These are phyloP conservation scores for Halesus radiatus DNA, from an alignment of 1,140 invertebrate species.

Conservation along the genomic window DNA sequence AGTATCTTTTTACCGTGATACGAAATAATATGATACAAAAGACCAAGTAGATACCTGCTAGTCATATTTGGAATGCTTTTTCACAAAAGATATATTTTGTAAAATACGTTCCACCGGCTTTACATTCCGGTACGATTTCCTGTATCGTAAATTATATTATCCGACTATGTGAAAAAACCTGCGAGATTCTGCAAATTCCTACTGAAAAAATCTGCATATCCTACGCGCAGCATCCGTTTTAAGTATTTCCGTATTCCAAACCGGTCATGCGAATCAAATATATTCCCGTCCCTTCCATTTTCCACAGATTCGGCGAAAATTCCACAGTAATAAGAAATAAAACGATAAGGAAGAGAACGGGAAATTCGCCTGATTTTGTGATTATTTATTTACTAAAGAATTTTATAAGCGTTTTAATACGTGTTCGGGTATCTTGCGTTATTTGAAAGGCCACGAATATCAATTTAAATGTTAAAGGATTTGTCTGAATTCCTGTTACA, in stretches of 20 bases:
- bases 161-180: slow-evolving; percentile 40
- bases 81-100: slow-evolving; percentile 23
- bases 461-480: slow-evolving; percentile 32
- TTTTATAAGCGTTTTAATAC: not conserved
- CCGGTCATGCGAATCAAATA: slow-evolving; percentile 47
- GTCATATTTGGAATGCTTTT: slow-evolving; percentile 33
- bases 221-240: slow-evolving; percentile 33
- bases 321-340: slow-evolving; percentile 20
- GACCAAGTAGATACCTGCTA: not conserved
- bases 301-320: slow-evolving; percentile 2
- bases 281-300: slow-evolving; percentile 22
- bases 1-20: not conserved
- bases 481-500: slow-evolving; percentile 37
- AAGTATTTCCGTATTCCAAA: slow-evolving; percentile 40
- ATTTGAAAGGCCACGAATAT: slow-evolving; percentile 15
- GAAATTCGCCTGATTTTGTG: not conserved
- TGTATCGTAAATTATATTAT: slow-evolving; percentile 44
- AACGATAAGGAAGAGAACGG: not conserved
- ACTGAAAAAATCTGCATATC: slow-evolving; percentile 41
- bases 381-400: not conserved
- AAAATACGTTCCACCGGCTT: slow-evolving; percentile 18
- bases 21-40: not conserved
- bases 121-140: slow-evolving; percentile 29
- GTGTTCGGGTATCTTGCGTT: not conserved
- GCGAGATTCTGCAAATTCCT: slow-evolving; percentile 19